Evolutionary conservation across 2,113 vertebrate genomes (phyloP).

Genomic region (Helogale parvula): DNA sequence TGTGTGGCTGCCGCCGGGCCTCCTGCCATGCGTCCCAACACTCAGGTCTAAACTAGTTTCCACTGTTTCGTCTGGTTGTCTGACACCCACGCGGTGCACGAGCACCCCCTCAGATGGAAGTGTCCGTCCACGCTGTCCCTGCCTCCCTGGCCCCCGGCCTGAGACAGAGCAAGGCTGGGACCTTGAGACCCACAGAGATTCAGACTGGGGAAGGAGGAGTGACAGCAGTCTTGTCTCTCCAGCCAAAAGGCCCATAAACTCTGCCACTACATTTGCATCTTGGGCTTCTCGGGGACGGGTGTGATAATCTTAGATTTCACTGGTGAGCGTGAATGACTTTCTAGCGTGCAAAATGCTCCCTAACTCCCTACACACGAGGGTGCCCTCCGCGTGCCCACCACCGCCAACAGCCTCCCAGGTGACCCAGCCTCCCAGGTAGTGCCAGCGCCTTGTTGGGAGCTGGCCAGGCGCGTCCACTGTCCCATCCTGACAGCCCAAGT

Average conservation of each 20-base stretch:
- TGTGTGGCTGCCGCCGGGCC: neutral
- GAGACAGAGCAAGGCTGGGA: neutral
- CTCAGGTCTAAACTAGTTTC: neutral
- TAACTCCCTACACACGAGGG: neutral
- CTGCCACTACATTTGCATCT: rapidly evolving
- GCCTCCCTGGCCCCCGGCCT: neutral
- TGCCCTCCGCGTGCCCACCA: no score
- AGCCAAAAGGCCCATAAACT: neutral
- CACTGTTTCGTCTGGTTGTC: neutral
- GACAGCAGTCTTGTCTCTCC: neutral
- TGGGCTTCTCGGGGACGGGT: neutral
- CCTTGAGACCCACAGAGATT: neutral
- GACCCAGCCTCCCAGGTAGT: neutral
- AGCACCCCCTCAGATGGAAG: neutral
- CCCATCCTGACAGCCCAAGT: neutral
- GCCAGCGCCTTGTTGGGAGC: neutral
- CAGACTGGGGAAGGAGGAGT: rapidly evolving
- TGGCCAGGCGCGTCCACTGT: neutral
- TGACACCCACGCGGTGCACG: neutral
- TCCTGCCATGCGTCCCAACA: neutral
- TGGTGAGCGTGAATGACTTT: neutral
- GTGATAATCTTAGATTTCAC: neutral
- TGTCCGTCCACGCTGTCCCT: no score
- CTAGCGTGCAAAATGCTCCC: neutral
- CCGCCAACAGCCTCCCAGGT: no score